Evolutionary conservation across 2,113 vertebrate species (phyloP).

Genomic region (Natator depressus): DNA sequence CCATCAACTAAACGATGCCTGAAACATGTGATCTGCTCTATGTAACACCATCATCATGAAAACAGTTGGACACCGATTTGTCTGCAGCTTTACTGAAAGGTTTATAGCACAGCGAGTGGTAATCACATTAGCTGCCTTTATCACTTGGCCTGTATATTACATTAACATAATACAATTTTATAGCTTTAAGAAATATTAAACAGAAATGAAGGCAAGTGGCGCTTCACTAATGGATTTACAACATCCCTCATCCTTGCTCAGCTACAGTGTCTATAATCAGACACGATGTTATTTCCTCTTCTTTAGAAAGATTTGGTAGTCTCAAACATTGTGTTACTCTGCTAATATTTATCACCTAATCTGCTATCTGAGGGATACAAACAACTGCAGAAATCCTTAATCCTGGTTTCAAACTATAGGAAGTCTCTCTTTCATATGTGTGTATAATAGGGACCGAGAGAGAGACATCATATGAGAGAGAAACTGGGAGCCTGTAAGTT

Average conservation of each 20-base stretch:
- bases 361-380: conserved; percentile 16
- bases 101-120: conserved; percentile 69
- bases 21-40: conserved; percentile 29
- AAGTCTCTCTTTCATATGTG: neutral
- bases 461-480: neutral
- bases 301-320: conserved; percentile 45
- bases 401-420: neutral
- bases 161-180: conserved; percentile 77
- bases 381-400: conserved; percentile 27
- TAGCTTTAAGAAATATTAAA: conserved; percentile 78
- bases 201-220: conserved; percentile 63
- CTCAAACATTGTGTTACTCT: conserved; percentile 37
- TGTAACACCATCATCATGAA: conserved; percentile 48
- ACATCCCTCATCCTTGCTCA: conserved; percentile 57
- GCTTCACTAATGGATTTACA: conserved; percentile 75
- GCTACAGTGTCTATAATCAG: conserved; percentile 33
- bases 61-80: conserved; percentile 30
- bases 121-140: conserved; percentile 71
- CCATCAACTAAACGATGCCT: neutral
- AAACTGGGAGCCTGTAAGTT: neutral
- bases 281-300: conserved; percentile 57
- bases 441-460: neutral
- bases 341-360: conserved; percentile 30
- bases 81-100: conserved; percentile 57
- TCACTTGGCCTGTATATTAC: conserved; percentile 65